phyloP scores from a whole-genome alignment of 2,888 invertebrate species.

The Eremobia ochroleuca region DNA sequence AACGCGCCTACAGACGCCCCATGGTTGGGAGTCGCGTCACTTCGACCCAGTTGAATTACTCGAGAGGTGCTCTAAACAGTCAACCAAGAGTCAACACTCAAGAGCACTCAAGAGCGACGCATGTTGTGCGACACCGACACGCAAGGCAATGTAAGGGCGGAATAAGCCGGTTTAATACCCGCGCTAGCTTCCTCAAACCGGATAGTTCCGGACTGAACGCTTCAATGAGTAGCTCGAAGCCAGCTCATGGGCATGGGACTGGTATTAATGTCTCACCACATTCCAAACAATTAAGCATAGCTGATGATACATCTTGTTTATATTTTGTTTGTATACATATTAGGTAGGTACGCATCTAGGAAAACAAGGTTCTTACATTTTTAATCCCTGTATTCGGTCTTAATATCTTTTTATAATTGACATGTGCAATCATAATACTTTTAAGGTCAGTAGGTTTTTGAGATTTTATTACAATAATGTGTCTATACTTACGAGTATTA shows the following conservation, averaged over 20 bases:
- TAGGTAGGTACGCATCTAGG: constrained; percentile 2
- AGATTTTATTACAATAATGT: neutral
- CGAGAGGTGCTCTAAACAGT: constrained; percentile 22
- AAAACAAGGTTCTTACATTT: constrained; percentile 4
- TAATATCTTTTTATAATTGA: constrained; percentile 8
- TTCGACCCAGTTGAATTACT: constrained; percentile 20
- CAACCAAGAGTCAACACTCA: constrained; percentile 9
- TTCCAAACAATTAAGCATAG: constrained; percentile 84
- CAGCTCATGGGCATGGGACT: constrained; percentile 70
- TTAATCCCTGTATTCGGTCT: neutral
- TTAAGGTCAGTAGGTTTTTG: neutral
- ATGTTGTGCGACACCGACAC: constrained; percentile 49
- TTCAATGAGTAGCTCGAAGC: constrained; percentile 66
- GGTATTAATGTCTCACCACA: constrained; percentile 76
- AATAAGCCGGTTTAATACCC: constrained; percentile 80
- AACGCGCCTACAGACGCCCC: neutral
- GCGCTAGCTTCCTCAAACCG: constrained; percentile 80
- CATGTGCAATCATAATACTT: neutral
- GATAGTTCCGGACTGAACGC: constrained; percentile 77
- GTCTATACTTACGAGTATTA: no score
- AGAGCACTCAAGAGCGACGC: constrained; percentile 37
- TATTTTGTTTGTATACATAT: constrained; percentile 54
- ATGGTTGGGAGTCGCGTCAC: constrained; percentile 13
- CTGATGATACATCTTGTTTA: constrained; percentile 70
- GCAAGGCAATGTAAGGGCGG: constrained; percentile 77